A percentile compares a stretch with the other conserved stretches of the same genome.
Conservation (phyloP, 2,797 vertebrate species). For the Clarias pachynema region DNA sequence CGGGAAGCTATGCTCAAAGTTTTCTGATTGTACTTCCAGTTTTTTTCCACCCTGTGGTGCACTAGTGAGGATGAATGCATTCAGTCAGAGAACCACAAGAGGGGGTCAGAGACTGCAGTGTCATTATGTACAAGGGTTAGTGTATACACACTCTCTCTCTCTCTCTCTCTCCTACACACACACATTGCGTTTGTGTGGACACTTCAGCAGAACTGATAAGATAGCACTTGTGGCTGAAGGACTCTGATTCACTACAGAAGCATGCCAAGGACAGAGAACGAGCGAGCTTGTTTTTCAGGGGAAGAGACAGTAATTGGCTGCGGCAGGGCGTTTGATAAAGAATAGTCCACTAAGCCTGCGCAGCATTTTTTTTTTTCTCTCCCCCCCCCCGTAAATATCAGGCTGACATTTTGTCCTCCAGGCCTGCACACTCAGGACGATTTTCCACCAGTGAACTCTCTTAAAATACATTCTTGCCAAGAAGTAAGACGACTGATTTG, state of each 20-base stretch:
- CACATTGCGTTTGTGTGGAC: slow-evolving; percentile 4
- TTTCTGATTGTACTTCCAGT: neutral
- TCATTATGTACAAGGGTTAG: neutral
- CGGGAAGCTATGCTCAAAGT: neutral
- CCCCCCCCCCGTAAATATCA: slow-evolving; percentile 20
- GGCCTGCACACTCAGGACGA: neutral
- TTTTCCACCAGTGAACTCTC: slow-evolving; percentile 4
- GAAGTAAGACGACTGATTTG: neutral
- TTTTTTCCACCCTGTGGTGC: slow-evolving; percentile 29
- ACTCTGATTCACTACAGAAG: slow-evolving; percentile 46
- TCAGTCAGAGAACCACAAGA: slow-evolving; percentile 27
- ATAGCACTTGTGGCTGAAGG: slow-evolving; percentile 50
- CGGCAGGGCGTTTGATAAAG: slow-evolving; percentile 34
- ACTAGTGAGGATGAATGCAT: neutral
- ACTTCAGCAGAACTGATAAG: slow-evolving; percentile 33
- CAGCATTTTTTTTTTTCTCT: slow-evolving; percentile 12
- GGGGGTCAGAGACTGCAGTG: slow-evolving; percentile 6
- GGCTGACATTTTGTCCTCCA: slow-evolving; percentile 38
- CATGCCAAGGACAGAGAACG: slow-evolving; percentile 43
- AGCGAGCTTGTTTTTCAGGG: slow-evolving; percentile 21
- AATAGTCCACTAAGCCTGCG: slow-evolving; percentile 32
- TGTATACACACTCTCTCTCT: neutral
- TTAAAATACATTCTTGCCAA: neutral
- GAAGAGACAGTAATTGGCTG: slow-evolving; percentile 41
- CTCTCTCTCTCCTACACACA: slow-evolving; percentile 5